phyloP scores from a whole-genome alignment of 2,888 invertebrate species.

The Troides helena region DNA sequence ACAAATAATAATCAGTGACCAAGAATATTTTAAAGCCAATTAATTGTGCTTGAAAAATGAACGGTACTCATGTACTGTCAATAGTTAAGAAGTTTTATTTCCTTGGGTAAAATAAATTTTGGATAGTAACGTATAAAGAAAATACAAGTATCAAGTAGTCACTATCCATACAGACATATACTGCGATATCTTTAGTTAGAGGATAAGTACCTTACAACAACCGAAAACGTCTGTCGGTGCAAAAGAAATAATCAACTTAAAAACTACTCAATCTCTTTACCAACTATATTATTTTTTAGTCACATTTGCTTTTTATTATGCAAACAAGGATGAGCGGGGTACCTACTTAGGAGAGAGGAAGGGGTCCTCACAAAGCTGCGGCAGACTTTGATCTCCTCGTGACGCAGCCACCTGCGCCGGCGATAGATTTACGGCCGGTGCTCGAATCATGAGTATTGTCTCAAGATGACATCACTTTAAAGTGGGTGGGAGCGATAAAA shows the following conservation, averaged over 20 bases:
- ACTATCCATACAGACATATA: too few relatives aligned
- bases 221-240: neutral
- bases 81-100: too few relatives aligned
- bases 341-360: slow-evolving; percentile 29
- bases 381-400: slow-evolving; percentile 60
- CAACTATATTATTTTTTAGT: slow-evolving; percentile 36
- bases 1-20: too few relatives aligned
- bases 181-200: too few relatives aligned
- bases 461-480: slow-evolving; percentile 28
- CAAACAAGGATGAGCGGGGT: slow-evolving; percentile 46
- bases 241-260: neutral
- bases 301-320: slow-evolving; percentile 49
- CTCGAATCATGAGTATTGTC: slow-evolving; percentile 38
- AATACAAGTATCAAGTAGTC: too few relatives aligned
- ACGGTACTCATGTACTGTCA: too few relatives aligned
- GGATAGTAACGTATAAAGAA: too few relatives aligned
- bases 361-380: slow-evolving; percentile 51
- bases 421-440: slow-evolving; percentile 43
- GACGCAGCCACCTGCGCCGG: slow-evolving; percentile 55
- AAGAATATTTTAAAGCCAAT: too few relatives aligned
- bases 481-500: slow-evolving; percentile 2
- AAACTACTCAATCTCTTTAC: slow-evolving; percentile 42
- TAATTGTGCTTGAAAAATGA: too few relatives aligned
- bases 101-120: too few relatives aligned
- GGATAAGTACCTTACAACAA: neutral